These are phyloP conservation scores for Mustela nigripes DNA, from an alignment of 2,113 vertebrate genomes.

Conservation along the genomic window DNA sequence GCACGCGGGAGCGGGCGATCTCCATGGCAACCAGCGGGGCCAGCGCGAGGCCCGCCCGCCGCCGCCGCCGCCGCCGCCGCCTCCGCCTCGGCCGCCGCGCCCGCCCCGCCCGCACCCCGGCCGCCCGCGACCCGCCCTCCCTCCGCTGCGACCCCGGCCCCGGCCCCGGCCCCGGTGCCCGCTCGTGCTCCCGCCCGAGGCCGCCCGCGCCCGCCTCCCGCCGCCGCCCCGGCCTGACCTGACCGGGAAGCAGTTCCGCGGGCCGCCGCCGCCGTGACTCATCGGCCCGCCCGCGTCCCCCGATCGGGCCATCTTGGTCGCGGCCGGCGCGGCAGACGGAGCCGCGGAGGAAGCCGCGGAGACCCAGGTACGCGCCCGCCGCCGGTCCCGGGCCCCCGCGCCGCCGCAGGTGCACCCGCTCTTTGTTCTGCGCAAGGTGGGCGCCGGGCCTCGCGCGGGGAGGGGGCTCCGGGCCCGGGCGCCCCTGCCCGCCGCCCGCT, in stretches of 20 bases:
- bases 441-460: neutral
- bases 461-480: too few relatives aligned
- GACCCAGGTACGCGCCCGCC: constrained; percentile 70
- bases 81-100: neutral
- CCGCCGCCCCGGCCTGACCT: neutral
- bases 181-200: neutral
- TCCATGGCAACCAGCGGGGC: constrained; percentile 24
- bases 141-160: neutral
- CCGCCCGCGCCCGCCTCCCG: neutral
- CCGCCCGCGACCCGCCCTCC: neutral
- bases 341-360: constrained; percentile 21
- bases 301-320: constrained; percentile 8
- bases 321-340: constrained; percentile 33
- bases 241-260: constrained; percentile 66
- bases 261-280: constrained; percentile 55
- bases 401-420: neutral
- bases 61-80: too few relatives aligned
- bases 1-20: neutral
- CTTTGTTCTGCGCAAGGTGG: constrained; percentile 24
- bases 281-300: neutral
- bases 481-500: neutral
- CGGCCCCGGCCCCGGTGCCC: too few relatives aligned
- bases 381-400: neutral
- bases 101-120: neutral
- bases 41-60: neutral